These are phyloP conservation scores for Ctenoplectra terminalis DNA, from an alignment of 1,140 invertebrate species.

Conservation along the genomic window DNA sequence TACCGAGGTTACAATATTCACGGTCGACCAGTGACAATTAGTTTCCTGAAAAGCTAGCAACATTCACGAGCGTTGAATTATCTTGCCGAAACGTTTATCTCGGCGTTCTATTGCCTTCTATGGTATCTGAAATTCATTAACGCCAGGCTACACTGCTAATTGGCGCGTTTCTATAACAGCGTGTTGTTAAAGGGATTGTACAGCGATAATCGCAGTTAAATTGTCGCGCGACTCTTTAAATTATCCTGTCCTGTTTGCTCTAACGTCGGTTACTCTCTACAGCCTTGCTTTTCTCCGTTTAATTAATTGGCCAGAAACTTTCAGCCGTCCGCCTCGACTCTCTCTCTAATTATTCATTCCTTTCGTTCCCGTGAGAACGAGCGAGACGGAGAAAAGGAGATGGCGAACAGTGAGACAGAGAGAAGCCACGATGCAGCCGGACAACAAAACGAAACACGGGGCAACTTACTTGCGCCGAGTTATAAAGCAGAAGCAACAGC, in stretches of 20 bases:
- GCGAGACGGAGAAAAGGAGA: background rate
- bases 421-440: conserved; percentile 38
- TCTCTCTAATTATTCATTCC: conserved; percentile 73
- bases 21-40: background rate
- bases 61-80: conserved; percentile 16
- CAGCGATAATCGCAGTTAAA: conserved; percentile 64
- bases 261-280: conserved; percentile 51
- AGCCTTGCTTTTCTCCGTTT: conserved; percentile 57
- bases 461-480: conserved; percentile 73
- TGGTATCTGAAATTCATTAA: conserved; percentile 50
- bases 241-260: conserved; percentile 56
- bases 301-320: conserved; percentile 76
- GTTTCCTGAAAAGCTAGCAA: background rate
- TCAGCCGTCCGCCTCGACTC: conserved; percentile 52
- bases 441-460: conserved; percentile 74
- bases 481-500: conserved; percentile 74
- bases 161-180: conserved; percentile 59
- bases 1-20: background rate
- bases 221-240: conserved; percentile 66
- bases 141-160: conserved; percentile 42
- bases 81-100: conserved; percentile 15
- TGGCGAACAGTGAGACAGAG: background rate
- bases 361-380: conserved; percentile 53
- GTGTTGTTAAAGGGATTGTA: conserved; percentile 64
- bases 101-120: conserved; percentile 26